Conservation (phyloP, 2,888 invertebrate genomes). For the Machimus rusticus region DNA sequence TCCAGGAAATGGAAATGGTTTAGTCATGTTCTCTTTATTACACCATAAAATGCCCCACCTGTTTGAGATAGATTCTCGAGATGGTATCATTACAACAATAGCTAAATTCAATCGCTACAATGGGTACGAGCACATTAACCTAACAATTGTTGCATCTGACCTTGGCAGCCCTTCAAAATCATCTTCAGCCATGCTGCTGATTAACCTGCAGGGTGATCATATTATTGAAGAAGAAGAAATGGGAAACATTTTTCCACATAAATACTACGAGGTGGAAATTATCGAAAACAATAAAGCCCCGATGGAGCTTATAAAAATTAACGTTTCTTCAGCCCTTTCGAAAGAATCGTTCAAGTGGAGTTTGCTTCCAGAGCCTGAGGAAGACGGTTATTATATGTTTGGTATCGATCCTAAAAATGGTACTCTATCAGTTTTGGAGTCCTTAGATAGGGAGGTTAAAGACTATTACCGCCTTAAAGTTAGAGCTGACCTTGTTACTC, state of each 20-base stretch:
- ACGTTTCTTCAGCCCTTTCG: slow-evolving; percentile 74
- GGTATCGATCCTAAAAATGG: slow-evolving; percentile 80
- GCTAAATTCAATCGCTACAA: slow-evolving; percentile 65
- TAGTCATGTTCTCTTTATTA: slow-evolving; percentile 79
- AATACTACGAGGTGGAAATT: slow-evolving; percentile 83
- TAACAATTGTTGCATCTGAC: slow-evolving; percentile 84
- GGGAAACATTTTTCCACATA: slow-evolving; percentile 67
- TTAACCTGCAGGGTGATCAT: slow-evolving; percentile 70
- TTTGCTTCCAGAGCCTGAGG: slow-evolving; percentile 69
- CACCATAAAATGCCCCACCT: slow-evolving; percentile 70
- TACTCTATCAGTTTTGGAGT: slow-evolving; percentile 74
- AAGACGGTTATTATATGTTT: slow-evolving; percentile 70
- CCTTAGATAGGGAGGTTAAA: slow-evolving; percentile 77
- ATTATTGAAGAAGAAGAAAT: slow-evolving; percentile 50
- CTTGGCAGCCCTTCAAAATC: slow-evolving; percentile 83
- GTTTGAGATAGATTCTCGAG: slow-evolving; percentile 85
- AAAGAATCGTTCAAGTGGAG: slow-evolving; percentile 72
- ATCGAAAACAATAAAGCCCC: slow-evolving; percentile 83
- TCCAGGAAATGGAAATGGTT: slow-evolving; percentile 84
- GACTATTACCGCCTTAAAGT: slow-evolving; percentile 69
- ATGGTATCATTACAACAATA: slow-evolving; percentile 80
- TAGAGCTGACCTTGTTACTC: slow-evolving; percentile 64
- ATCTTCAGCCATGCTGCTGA: slow-evolving; percentile 76
- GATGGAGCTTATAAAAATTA: slow-evolving; percentile 76
- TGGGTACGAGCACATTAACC: slow-evolving; percentile 68